A percentile compares a stretch with the other conserved stretches of the same genome.
Evolutionary conservation across 2,797 vertebrate species (phyloP).

Genomic region (Sardinella longiceps): DNA sequence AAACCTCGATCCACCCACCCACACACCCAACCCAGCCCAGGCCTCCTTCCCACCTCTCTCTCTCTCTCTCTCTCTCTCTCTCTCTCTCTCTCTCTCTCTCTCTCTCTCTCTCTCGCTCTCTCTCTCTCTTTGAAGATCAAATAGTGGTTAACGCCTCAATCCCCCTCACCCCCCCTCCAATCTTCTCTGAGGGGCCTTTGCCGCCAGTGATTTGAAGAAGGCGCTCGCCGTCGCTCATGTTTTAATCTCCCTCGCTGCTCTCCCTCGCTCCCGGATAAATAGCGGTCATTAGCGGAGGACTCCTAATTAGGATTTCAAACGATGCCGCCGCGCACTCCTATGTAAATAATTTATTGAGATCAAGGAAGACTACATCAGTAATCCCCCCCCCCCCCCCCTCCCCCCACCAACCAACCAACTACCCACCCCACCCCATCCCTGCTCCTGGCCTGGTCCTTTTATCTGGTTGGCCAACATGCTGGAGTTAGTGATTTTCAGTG

Average conservation of each 20-base stretch:
- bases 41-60: background rate
- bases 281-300: background rate
- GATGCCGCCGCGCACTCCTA: slow-evolving; percentile 25
- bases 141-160: background rate
- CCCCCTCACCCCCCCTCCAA: background rate
- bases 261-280: background rate
- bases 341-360: slow-evolving; percentile 41
- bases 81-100: background rate
- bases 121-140: slow-evolving; percentile 17
- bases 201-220: slow-evolving; percentile 5
- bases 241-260: background rate
- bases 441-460: background rate
- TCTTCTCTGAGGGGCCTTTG: background rate
- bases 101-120: background rate
- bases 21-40: too few species aligned
- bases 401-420: background rate
- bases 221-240: background rate
- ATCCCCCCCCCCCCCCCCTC: background rate
- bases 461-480: background rate
- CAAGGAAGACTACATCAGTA: slow-evolving; percentile 26
- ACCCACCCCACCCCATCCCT: background rate
- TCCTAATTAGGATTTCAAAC: slow-evolving; percentile 31
- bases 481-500: background rate
- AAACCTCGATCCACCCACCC: background rate
- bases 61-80: background rate